Evolutionary conservation across 2,888 invertebrate species (phyloP), one percentile per base, ranked within the genome.

Genomic region (Coelopa pilipes): DNA sequence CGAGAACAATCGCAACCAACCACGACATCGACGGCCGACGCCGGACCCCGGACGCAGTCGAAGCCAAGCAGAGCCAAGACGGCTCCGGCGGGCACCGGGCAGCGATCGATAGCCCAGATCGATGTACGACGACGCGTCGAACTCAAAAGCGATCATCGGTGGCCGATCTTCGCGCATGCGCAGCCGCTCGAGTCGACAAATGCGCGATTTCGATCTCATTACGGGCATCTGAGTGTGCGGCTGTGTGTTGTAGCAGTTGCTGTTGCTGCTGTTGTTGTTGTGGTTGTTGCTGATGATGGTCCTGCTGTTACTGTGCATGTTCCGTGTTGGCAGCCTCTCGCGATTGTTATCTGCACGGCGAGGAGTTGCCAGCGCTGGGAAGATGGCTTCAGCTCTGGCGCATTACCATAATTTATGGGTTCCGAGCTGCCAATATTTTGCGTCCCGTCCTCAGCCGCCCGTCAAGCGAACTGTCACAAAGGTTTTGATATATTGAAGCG

Each of bases 121-220:
- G 69, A 55, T 57, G 69, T 59, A 46, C 45, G 34, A 34, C 34
- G 34, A 34, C 34, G 34, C 34, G 34, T 34, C 34, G 34, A 34
- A 34, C 34, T 34, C 34, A 34, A 34, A 34, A 34, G 34, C 34
- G 34, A 34, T 34, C 34, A 34, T 34, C 34, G 34, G 34, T 34
- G 34, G 34, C 46, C 46, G 65, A 71, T 71, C 71, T 63, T 71
- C 45, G 71, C 71, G 57, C 71, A 71, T 71, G 71, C 24, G 63
- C 65, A 71, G 65, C 65, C 45, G 46, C 50, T 63, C 45, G 50
- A 49, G 17, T n/a, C 63, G 45, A 21, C 63, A 46, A 53, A 55
- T 45, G 55, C 34, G 46, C 53, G 71, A 71, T 71, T 65, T 55
- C 57, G 47, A 71, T 71, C 71, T 63, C 21, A 46, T 45, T 55